phyloP scores from a whole-genome alignment of 2,797 vertebrate genomes.

The Onychomys arenicola region DNA sequence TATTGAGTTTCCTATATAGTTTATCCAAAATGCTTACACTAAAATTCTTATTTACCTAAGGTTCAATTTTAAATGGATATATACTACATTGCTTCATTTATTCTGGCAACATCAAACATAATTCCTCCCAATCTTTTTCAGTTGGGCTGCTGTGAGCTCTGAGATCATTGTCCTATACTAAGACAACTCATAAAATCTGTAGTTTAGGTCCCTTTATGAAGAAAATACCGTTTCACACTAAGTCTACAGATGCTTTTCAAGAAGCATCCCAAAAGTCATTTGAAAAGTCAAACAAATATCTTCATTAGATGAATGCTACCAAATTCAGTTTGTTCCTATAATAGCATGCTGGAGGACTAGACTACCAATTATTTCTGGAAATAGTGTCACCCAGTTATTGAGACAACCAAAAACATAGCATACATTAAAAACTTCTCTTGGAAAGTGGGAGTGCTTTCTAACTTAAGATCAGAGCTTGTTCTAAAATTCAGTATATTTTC shows the following conservation, averaged over 20 bases:
- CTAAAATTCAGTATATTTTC: slow-evolving; percentile 13
- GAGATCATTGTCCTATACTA: not conserved
- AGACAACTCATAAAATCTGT: slow-evolving; percentile 2
- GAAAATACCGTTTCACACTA: slow-evolving; percentile 6
- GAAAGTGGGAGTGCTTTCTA: not conserved
- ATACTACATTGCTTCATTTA: not conserved
- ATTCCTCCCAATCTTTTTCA: not conserved
- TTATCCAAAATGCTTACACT: not conserved
- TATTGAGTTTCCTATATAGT: slow-evolving; percentile 23
- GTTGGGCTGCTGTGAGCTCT: not conserved
- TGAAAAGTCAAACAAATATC: not conserved
- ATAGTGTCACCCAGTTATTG: not conserved
- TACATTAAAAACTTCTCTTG: not conserved
- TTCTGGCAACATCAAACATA: not conserved
- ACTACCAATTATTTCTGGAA: not conserved
- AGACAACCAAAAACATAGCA: not conserved
- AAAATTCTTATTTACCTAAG: slow-evolving; percentile 19
- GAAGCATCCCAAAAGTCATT: not conserved
- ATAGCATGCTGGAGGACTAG: not conserved
- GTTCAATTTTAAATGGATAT: not conserved
- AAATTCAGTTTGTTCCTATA: not conserved
- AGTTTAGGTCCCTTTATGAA: not conserved
- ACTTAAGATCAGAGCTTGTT: not conserved
- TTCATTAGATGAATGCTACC: not conserved
- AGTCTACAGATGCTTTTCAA: slow-evolving; percentile 9